Base-by-base conservation (phyloP, 2,797 vertebrate species). In the Xenopus petersii region DNA sequence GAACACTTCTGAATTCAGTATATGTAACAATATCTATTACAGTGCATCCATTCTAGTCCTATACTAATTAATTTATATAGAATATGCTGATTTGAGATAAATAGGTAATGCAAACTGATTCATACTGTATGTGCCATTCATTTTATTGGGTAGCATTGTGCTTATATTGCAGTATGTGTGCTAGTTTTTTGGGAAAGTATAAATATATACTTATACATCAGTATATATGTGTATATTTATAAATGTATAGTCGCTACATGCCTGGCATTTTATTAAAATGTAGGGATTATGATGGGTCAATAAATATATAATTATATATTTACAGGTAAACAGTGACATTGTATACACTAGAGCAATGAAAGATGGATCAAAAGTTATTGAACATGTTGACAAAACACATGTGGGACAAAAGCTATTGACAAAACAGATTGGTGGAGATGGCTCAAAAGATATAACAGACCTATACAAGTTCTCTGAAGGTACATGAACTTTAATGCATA, bases 401-500 rank as follows among this genome's bases (percentile, higher is more conserved):
- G 71, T 98, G 12, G 97, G 97, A 17, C 93, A 92, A 80, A 49
- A 94, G 89, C 86, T 98, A 66, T 74, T 98, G 83, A 99, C 97
- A 81, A 98, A 99, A 82, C 67, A 91, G 80, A 75, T 93, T 2
- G 93, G 93, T 61, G 80, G 82, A 30, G 79, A 93, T 59, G 88
- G 84, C 16, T 86, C 92, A n/a, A 82, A 84, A 3, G 87, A 98
- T 49, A 93, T 99, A 82, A 96, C 93, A 0, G 86, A 91, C 12
- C 84, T 89, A 1, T 99, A 99, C 91, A 99, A 99, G 86, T 98
- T 98, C 76, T 84, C 89, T 65, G 97, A 98, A 91, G 97, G 97
- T 98, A 87, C 86, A 59, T 77, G 46, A 24, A 16, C 77, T 30
- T 48, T 7, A 42, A 42, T 42, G 36, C 5, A 42, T 42, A 42